phyloP scores from a whole-genome alignment of 1,140 invertebrate species.

The Ephestia elutella region DNA sequence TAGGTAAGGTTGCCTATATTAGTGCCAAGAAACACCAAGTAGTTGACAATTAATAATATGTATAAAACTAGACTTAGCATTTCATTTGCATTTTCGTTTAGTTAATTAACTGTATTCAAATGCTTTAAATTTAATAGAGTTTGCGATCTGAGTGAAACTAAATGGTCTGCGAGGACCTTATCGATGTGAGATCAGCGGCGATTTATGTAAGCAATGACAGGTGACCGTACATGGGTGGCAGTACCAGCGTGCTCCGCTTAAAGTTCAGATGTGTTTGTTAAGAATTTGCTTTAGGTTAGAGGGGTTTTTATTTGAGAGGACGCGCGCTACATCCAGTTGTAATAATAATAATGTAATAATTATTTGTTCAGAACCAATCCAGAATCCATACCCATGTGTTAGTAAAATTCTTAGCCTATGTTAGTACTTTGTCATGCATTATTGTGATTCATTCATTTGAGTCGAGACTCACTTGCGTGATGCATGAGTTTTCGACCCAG shows the following conservation, averaged over 20 bases:
- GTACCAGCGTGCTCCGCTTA: neutral
- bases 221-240: too few species aligned
- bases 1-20: too few species aligned
- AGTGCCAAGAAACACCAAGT: too few species aligned
- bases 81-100: too few species aligned
- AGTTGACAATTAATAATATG: neutral
- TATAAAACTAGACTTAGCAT: neutral
- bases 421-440: too few species aligned
- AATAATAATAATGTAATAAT: too few species aligned
- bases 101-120: slow-evolving; percentile 2
- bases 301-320: neutral
- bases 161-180: neutral
- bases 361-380: too few species aligned
- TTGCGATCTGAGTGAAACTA: neutral
- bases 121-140: neutral
- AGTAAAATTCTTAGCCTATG: too few species aligned
- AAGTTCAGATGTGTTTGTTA: slow-evolving; percentile 11
- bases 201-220: slow-evolving; percentile 12
- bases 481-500: too few species aligned
- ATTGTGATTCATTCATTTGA: too few species aligned
- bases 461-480: too few species aligned
- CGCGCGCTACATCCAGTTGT: neutral
- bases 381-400: too few species aligned
- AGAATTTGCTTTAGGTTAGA: slow-evolving; percentile 7
- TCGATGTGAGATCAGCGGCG: slow-evolving; percentile 12